Base-by-base conservation (phyloP, 1,140 invertebrate species). In the Callitettix versicolor region DNA sequence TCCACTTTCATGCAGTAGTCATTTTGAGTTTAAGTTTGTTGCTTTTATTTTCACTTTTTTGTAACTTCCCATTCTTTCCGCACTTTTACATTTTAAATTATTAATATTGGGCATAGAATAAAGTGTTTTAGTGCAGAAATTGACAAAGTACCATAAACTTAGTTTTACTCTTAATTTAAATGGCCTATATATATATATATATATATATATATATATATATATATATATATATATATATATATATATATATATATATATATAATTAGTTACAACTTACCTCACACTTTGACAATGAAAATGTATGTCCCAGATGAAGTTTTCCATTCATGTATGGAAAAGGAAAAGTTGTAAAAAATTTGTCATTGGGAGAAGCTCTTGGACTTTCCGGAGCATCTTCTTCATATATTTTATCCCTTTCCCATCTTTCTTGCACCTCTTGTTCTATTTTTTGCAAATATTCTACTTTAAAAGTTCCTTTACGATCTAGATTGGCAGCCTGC, bases 261-360 rank as follows among this genome's bases (percentile, higher is more conserved):
- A 7, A 15, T 3, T 49, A 49, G 18, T 1, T 11, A 24, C 12
- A 43, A 58, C 24, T 58, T 74, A 82, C 80, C 67, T 98, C 95
- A 72, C 91, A 93, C 78, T 99, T 99, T 36, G 94, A 95, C 24
- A 98, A 67, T 14, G 94, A 91, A 76, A 99, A 99, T 6, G 92
- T 94, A 69, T 99, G 97, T 0, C 97, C 97, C 46, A 99, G 73
- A 79, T 99, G 97, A 50, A 99, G 78, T 42, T 88, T 79, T 22
- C 97, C 97, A 82, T 99, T 99, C 96, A 99, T 99, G 65, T 99
- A 99, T 0, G 96, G 96, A 77, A 86, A 99, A 3, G 96, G 96
- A 77, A 99, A 99, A 7, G 92, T 97, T 12, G 84, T 86, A 34
- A 98, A 74, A 69, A 88, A 98, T 67, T 98, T 98, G 59, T 91